A percentile compares a stretch with the other conserved stretches of the same genome.
phyloP scores from a whole-genome alignment of 2,888 invertebrate species.

The Macrophya annulata region DNA sequence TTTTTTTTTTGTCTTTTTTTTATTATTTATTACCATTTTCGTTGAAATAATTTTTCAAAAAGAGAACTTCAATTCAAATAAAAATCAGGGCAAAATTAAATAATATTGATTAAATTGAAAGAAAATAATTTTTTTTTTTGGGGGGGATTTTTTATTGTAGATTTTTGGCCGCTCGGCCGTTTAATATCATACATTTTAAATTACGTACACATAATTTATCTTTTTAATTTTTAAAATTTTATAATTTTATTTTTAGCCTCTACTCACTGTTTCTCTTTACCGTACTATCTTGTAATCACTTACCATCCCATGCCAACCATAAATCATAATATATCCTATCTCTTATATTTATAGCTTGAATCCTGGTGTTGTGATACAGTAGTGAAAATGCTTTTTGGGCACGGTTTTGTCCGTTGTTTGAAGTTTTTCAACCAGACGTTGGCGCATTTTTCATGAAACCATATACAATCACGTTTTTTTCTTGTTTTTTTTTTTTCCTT shows the following conservation, averaged over 20 bases:
- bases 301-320: constrained; percentile 70
- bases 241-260: constrained; percentile 63
- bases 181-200: constrained; percentile 58
- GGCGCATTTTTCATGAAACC: constrained; percentile 69
- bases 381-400: constrained; percentile 76
- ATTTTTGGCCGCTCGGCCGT: constrained; percentile 70
- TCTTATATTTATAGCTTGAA: constrained; percentile 74
- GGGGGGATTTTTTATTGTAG: background rate
- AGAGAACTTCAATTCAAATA: background rate
- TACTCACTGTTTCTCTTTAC: constrained; percentile 66
- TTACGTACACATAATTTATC: constrained; percentile 58
- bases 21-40: background rate
- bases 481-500: background rate
- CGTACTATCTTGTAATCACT: constrained; percentile 69
- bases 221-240: constrained; percentile 57
- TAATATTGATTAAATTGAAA: background rate
- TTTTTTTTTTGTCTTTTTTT: background rate
- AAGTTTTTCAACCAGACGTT: constrained; percentile 67
- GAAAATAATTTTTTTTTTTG: background rate
- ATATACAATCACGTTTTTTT: background rate
- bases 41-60: background rate
- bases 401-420: constrained; percentile 75
- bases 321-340: constrained; percentile 67
- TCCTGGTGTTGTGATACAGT: constrained; percentile 77
- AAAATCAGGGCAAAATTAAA: background rate